Conservation (phyloP, 2,797 vertebrate genomes). For the Malacoctenus gilli region DNA sequence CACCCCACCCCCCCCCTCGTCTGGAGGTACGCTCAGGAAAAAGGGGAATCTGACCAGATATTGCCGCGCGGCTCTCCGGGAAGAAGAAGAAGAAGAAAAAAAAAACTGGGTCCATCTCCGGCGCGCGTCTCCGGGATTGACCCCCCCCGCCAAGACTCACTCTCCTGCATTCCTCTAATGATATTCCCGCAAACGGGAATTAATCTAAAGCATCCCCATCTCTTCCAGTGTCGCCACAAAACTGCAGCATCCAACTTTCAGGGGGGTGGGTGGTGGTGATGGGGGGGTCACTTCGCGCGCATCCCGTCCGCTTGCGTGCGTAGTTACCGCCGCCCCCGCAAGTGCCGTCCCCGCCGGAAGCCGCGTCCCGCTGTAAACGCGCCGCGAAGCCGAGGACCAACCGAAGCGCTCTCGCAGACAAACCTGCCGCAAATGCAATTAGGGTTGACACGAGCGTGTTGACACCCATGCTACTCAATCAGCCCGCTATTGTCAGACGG, state of each 20-base stretch:
- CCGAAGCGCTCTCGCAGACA: constrained; percentile 58
- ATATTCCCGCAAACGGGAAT: constrained; percentile 50
- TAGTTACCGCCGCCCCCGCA: constrained; percentile 47
- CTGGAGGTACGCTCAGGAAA: constrained; percentile 81
- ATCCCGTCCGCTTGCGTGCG: constrained; percentile 32
- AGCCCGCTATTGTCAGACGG: constrained; percentile 72
- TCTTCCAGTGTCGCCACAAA: constrained; percentile 39
- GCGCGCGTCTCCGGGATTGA: constrained; percentile 73
- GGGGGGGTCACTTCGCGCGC: constrained; percentile 37
- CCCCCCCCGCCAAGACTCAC: constrained; percentile 59
- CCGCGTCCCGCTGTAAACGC: constrained; percentile 51
- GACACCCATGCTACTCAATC: constrained; percentile 78
- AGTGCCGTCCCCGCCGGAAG: constrained; percentile 40
- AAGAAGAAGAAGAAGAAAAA: too few species aligned
- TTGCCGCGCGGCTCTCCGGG: constrained; percentile 76
- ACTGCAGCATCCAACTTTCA: constrained; percentile 61
- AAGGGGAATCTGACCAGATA: constrained; percentile 81
- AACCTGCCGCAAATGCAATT: constrained; percentile 73
- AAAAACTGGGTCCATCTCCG: constrained; percentile 71
- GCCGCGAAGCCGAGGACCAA: constrained; percentile 58
- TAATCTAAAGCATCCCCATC: constrained; percentile 59
- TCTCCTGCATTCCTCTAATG: constrained; percentile 57
- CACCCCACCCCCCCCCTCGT: too few species aligned
- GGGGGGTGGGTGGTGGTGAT: too few species aligned
- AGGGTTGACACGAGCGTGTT: constrained; percentile 74